Conservation (phyloP, 1,140 invertebrate species). For the Ridgeia piscesae region DNA sequence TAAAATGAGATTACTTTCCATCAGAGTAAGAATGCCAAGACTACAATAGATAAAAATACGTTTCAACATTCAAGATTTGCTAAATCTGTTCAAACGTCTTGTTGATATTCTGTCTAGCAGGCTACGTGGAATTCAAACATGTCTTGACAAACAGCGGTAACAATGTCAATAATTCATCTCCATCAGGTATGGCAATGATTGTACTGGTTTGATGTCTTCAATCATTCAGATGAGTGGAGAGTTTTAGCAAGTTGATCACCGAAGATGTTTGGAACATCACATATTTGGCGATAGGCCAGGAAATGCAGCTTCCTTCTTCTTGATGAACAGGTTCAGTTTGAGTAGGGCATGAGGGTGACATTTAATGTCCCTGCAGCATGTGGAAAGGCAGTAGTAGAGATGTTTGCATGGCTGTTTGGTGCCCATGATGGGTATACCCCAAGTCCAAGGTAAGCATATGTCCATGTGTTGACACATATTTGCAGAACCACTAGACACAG, state of each 20-base stretch:
- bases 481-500: slow-evolving; percentile 26
- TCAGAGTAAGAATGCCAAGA: background rate
- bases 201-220: background rate
- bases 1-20: slow-evolving; percentile 6
- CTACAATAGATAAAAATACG: background rate
- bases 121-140: background rate
- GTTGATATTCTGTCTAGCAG: background rate
- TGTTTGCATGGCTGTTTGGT: background rate
- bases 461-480: slow-evolving; percentile 28
- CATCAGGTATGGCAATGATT: background rate
- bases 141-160: background rate
- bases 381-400: background rate
- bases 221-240: background rate
- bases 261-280: background rate
- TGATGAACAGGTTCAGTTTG: background rate
- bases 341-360: background rate
- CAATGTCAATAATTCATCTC: background rate
- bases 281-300: too few relatives aligned
- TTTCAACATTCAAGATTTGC: background rate
- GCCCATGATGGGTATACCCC: slow-evolving; percentile 27
- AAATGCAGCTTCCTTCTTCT: background rate
- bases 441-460: slow-evolving; percentile 22
- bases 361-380: background rate
- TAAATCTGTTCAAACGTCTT: background rate
- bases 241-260: background rate